These are phyloP conservation scores for Tupaia tana DNA, from an alignment of 2,113 vertebrate species.

Conservation along the genomic window DNA sequence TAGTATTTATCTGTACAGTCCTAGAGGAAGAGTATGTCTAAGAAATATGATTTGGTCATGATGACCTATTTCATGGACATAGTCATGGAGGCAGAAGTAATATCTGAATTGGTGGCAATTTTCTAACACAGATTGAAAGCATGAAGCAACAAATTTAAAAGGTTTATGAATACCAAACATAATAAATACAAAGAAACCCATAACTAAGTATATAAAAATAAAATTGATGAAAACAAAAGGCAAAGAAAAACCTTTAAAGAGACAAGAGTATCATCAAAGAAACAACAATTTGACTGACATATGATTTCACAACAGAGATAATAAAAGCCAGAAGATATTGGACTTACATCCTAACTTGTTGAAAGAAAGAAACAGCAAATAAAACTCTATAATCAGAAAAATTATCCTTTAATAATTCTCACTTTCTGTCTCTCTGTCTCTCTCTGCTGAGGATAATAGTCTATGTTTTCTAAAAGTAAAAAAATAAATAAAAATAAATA, in stretches of 20 bases:
- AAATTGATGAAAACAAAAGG: neutral
- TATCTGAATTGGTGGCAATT: neutral
- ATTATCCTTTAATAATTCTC: neutral
- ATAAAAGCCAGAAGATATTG: neutral
- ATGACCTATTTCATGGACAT: neutral
- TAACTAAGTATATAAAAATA: neutral
- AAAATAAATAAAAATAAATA: too few species aligned
- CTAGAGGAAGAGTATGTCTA: neutral
- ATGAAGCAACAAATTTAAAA: neutral
- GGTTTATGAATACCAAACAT: neutral
- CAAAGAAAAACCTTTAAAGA: neutral
- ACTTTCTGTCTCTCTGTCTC: too few species aligned
- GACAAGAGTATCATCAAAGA: neutral
- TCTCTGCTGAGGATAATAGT: too few species aligned
- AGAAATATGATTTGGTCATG: neutral
- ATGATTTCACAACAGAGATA: neutral
- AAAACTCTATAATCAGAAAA: conserved; percentile 1
- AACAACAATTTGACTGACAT: neutral
- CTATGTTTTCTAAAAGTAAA: too few species aligned
- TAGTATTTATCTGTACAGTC: neutral
- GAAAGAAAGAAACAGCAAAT: neutral
- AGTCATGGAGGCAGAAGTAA: neutral
- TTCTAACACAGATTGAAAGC: neutral
- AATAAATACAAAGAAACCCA: conserved; percentile 15
- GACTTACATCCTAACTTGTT: neutral